Evolutionary conservation across 64 coral and sea anemone species (phyloP), one percentile per base, ranked within the genome.

Genomic region (Orbicella faveolata): DNA sequence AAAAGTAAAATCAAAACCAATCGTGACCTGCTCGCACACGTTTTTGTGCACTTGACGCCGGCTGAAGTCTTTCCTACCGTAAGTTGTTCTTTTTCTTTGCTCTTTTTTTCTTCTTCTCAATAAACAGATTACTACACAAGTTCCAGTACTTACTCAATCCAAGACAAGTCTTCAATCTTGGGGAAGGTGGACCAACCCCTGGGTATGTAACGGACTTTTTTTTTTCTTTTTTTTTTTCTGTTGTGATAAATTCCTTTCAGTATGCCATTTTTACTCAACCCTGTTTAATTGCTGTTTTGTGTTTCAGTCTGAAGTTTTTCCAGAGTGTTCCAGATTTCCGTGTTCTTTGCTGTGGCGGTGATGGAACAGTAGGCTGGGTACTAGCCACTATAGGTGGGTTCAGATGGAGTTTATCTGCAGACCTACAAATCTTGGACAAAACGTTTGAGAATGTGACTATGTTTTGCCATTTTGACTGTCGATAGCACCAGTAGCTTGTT

Each of bases 311-410:
- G 74, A 99, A 99, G 63, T 99, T 99, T 83, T 99, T 99, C 75
- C 92, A 95, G 64, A 86, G 83, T 84, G 83, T 99, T 12, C 16
- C 73, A 9, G 85, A 91, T 30, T 96, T 93, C 78, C 92, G 94
- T 80, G 93, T 99, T 62, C 92, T 99, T 74, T 99, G 97, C 74
- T 99, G 97, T 78, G 97, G 97, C 69, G 97, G 97, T 63, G 97
- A 99, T 61, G 97, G 97, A 1, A 99, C 97, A 81, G 97, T 88
- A 23, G 97, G 97, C n/a, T 99, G 97, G 97, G 91, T 99, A 64
- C 79, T 99, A 37, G 84, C 97, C 57, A 96, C 94, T 1, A 93
- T 99, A 88, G 97, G 97, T 99, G 37, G 77, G 92, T 83, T 2
- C 76, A 33, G 8, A 4, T 15, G 13, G 15, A 14, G 55, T 59